Percentiles rank a stretch among this genome's conserved stretches.
phyloP scores from a whole-genome alignment of 2,888 invertebrate species.

The Chrysina gloriosa region DNA sequence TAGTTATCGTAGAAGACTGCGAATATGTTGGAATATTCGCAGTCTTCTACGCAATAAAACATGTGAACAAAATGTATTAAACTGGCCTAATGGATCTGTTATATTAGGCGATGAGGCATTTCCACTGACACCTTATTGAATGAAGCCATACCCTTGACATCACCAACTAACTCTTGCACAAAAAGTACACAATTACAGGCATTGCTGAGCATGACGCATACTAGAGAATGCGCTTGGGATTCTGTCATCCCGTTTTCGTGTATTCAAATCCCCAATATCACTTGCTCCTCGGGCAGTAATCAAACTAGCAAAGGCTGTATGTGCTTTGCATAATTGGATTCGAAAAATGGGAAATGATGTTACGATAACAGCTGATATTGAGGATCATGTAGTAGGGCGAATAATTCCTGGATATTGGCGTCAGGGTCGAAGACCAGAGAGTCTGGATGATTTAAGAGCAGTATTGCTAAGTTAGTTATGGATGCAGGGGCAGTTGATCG shows the following conservation, averaged over 20 bases:
- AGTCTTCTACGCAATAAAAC: no score
- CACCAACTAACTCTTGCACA: neutral
- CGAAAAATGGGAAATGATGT: no score
- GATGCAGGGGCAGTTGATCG: no score
- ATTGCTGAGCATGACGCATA: neutral
- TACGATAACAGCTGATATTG: no score
- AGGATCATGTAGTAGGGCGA: no score
- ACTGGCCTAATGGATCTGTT: neutral
- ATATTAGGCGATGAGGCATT: neutral
- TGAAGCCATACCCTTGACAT: neutral
- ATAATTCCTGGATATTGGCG: no score
- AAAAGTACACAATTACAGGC: neutral
- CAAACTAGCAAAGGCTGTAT: neutral
- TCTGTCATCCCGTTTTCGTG: neutral
- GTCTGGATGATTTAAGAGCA: no score
- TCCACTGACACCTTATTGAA: neutral
- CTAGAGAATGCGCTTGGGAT: neutral
- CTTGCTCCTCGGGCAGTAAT: neutral
- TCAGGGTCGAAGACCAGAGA: no score
- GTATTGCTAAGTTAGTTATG: no score
- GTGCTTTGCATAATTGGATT: neutral
- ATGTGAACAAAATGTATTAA: no score
- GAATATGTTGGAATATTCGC: no score
- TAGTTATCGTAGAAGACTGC: no score
- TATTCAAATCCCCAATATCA: neutral